Evolutionary conservation across 2,888 invertebrate species (phyloP), one percentile per base, ranked within the genome.

Genomic region (Microctonus aethiopoides): DNA sequence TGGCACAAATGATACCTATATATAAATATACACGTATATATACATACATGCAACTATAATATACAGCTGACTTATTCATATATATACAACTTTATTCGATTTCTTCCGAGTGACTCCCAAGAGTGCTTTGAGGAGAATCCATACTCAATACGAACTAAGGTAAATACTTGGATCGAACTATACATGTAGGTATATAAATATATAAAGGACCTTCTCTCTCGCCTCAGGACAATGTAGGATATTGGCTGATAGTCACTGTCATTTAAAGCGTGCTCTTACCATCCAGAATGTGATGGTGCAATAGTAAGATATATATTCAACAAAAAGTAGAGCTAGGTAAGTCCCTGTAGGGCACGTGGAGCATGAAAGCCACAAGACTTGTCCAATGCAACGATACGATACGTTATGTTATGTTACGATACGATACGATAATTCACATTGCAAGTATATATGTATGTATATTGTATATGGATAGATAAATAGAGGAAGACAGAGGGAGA

Each of bases 331-430:
- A 46, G 16, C 13, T 34, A 5, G 26, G 46, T 62, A 26, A 51
- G 46, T 62, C 62, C 62, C 62, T 62, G 46, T 34, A 62, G 62
- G 62, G 46, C 26, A 62, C 62, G 62, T 46, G 26, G 20, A 46
- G 20, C 62, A 46, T 46, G 46, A 46, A 46, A 51, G 29, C 46
- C 10, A 26, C 29, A 29, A 62, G 62, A 29, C 46, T 46, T 26
- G 62, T 46, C 29, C 29, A 46, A 41, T 20, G 22, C 11, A 39
- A 46, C 46, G 39, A 62, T 46, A n/a, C n/a, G n/a, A n/a, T n/a
- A 51, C 29, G 62, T 51, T 62, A 62, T 46, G 41, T 29, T 10
- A 62, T 26, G 46, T 62, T 46, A 46, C 46, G 46, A 46, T 46
- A n/a, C 46, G 46, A 46, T 46, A n/a, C n/a, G n/a, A n/a, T n/a